Percentiles rank a stretch among this genome's conserved stretches.
Conservation (phyloP, 1,140 invertebrate genomes). For the Belonocnema kinseyi region DNA sequence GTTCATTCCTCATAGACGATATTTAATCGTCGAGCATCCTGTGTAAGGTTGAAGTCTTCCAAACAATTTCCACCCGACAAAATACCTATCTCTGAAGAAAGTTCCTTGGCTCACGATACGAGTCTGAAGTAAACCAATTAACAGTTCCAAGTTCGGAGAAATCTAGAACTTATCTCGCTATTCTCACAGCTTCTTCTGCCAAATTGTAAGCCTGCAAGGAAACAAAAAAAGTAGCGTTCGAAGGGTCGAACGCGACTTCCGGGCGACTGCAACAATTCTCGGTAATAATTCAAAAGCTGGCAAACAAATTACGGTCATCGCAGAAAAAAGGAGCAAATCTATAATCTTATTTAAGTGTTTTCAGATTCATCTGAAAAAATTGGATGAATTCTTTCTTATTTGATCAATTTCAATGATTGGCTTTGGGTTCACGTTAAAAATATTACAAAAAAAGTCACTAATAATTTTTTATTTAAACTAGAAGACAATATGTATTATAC, state of each 20-base stretch:
- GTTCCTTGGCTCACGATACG: conserved; percentile 59
- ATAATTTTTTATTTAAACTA: too few species aligned
- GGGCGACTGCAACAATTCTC: conserved; percentile 45
- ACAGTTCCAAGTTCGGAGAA: conserved; percentile 56
- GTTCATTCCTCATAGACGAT: not conserved
- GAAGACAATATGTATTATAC: too few species aligned
- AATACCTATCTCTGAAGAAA: conserved; percentile 49
- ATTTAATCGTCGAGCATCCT: conserved; percentile 1
- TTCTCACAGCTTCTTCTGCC: conserved; percentile 54
- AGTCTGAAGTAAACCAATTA: conserved; percentile 64
- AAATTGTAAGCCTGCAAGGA: conserved; percentile 53
- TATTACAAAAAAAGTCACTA: too few species aligned
- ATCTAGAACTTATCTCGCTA: conserved; percentile 58
- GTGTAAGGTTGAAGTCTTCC: conserved; percentile 20
- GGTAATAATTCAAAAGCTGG: conserved; percentile 55
- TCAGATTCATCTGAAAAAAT: not conserved
- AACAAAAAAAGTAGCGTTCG: conserved; percentile 51
- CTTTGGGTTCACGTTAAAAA: not conserved
- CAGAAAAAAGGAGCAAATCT: conserved; percentile 61
- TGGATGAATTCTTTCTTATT: not conserved
- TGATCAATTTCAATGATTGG: conserved; percentile 17
- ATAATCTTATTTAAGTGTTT: conserved; percentile 59
- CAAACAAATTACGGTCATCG: conserved; percentile 58
- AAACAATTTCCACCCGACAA: conserved; percentile 53
- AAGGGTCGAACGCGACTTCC: conserved; percentile 47